Conservation (phyloP, 2,797 vertebrate genomes). For the Schizopygopsis pylzovi region DNA sequence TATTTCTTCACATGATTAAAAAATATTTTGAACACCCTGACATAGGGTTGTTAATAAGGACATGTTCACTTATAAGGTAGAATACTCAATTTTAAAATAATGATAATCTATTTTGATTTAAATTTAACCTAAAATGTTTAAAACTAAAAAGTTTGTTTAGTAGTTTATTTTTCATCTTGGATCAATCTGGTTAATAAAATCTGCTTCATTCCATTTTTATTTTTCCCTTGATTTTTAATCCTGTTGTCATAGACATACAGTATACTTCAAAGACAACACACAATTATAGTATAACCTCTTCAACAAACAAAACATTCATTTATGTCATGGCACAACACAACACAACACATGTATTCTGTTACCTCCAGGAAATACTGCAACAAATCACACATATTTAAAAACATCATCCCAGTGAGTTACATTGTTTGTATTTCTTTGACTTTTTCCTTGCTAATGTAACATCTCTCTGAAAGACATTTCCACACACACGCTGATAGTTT, state of each 20-base stretch:
- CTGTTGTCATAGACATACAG: background rate
- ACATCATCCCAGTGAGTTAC: background rate
- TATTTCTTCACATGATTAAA: background rate
- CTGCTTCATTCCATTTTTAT: conserved; percentile 52
- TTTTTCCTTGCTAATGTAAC: background rate
- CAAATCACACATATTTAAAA: background rate
- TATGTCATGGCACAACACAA: conserved; percentile 38
- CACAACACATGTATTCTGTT: conserved; percentile 6
- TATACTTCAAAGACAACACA: background rate
- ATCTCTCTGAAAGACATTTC: background rate
- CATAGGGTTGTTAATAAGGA: background rate
- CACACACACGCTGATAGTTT: conserved; percentile 19
- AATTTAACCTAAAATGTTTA: background rate
- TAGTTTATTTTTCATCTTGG: background rate
- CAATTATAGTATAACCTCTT: background rate
- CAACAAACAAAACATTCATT: background rate
- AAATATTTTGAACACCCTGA: background rate
- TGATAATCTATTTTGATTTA: background rate
- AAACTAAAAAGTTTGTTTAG: background rate
- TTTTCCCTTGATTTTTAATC: background rate
- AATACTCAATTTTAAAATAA: background rate
- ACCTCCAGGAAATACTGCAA: conserved; percentile 1
- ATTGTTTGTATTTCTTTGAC: background rate
- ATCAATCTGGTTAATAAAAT: background rate
- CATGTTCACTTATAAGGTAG: background rate